phyloP scores from a whole-genome alignment of 2,888 invertebrate species.

The Macrosoma leucophasiata region DNA sequence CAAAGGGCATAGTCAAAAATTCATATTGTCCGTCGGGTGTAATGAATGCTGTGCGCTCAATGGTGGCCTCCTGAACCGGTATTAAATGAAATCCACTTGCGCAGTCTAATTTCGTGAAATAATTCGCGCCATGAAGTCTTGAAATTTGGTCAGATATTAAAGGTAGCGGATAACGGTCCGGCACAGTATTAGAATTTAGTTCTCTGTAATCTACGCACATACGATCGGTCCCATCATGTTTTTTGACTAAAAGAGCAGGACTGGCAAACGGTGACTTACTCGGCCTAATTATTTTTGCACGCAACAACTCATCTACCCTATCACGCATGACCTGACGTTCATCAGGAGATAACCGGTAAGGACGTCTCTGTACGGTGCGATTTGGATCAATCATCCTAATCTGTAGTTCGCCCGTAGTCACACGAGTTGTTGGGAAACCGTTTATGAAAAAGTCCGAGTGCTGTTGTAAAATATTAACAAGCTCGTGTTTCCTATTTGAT shows the following conservation, averaged over 20 bases:
- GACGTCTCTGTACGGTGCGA: too few relatives aligned
- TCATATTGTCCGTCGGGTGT: constrained; percentile 20
- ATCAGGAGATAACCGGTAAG: too few relatives aligned
- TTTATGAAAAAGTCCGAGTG: too few relatives aligned
- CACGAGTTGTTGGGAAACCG: too few relatives aligned
- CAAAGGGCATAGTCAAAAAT: constrained; percentile 21
- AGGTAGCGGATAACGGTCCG: constrained; percentile 18
- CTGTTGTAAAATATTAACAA: too few relatives aligned
- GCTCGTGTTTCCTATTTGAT: too few relatives aligned
- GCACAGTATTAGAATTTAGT: constrained; percentile 17
- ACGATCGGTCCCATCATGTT: constrained; percentile 7
- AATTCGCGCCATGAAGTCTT: constrained; percentile 10
- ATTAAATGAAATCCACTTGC: constrained; percentile 20
- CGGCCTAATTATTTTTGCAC: too few relatives aligned
- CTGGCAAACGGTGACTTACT: background rate
- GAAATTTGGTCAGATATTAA: constrained; percentile 17
- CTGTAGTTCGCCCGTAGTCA: too few relatives aligned
- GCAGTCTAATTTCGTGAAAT: constrained; percentile 14
- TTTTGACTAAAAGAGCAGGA: constrained; percentile 15
- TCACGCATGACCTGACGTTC: too few relatives aligned
- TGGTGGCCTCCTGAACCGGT: constrained; percentile 10
- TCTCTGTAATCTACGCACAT: constrained; percentile 19
- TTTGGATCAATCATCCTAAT: too few relatives aligned
- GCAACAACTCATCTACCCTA: too few relatives aligned
- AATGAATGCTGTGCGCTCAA: constrained; percentile 19